phyloP scores from a whole-genome alignment of 2,113 vertebrate species.

The Urocolius indicus region DNA sequence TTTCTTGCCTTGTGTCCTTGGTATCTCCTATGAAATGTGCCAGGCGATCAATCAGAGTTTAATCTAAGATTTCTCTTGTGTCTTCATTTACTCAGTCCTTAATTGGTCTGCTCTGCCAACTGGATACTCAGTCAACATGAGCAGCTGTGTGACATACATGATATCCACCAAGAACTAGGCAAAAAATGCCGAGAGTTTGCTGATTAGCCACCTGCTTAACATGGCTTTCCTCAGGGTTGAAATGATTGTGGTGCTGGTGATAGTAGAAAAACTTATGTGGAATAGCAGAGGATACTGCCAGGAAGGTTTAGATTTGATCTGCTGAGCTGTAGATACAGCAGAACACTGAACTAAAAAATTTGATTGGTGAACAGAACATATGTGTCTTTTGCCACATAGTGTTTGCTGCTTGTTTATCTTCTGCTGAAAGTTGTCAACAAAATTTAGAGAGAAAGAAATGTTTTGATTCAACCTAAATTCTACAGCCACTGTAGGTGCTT shows the following conservation, averaged over 20 bases:
- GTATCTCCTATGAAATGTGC: background rate
- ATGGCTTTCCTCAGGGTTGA: background rate
- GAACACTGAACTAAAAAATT: background rate
- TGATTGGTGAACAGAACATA: background rate
- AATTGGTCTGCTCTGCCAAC: background rate
- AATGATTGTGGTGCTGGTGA: background rate
- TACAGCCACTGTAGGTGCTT: background rate
- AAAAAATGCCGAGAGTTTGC: background rate
- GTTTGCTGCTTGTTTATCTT: background rate
- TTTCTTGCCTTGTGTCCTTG: background rate
- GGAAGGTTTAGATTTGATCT: background rate
- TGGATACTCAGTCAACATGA: background rate
- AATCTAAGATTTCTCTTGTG: background rate
- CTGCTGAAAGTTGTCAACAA: background rate
- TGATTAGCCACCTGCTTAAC: conserved; percentile 1
- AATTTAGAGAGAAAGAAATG: background rate
- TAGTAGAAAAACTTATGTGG: background rate
- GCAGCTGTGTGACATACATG: background rate
- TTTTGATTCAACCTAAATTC: background rate
- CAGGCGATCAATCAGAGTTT: background rate
- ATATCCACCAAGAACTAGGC: background rate
- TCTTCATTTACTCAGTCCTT: conserved; percentile 11
- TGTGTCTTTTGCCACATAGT: background rate
- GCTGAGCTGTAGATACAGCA: background rate
- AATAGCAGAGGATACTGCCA: background rate